Evolutionary conservation across 2,113 vertebrate genomes (phyloP), one percentile per base, ranked within the genome.

Genomic region (Osmerus mordax): DNA sequence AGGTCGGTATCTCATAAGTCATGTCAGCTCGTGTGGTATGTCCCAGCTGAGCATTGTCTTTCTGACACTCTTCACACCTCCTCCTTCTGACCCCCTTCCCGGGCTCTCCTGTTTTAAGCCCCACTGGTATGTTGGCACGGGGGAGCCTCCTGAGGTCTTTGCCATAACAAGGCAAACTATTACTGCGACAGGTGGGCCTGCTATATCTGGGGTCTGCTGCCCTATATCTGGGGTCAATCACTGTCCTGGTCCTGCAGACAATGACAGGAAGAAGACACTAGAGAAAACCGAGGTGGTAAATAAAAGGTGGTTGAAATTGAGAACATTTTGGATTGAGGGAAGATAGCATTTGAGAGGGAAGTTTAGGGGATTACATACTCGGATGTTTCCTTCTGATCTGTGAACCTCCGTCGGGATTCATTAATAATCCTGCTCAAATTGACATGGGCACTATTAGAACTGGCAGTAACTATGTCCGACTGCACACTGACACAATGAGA

Each of bases 161-260:
- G 52, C 71, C 71, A 60, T 73, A 72, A 78, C 62, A 70, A 73
- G 67, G 36, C 67, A 74, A 66, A 70, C 76, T 70, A 67, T 71
- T 72, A 73, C 28, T 60, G 63, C 7, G 36, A 67, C 77, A 75
- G 72, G 77, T 75, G 77, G 64, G 29, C 11, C 18, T 78, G 32
- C 77, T 79, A 75, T 68, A 79, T 67, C 47, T 28, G 67, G 72
- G 52, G 16, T 13, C 18, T 25, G 25, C 56, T 18, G 19, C 51
- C 54, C 62, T 62, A 28, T 28, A 28, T 28, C 25, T 28, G 25
- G 25, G 32, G 59, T 76, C 9, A 9, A 64, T 66, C 55, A 66
- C 23, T 65, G 61, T 47, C 74, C 66, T 18, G 9, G 56, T 56
- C 25, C 28, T 29, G 62, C 9, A 11, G 7, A 47, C 41, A 47